Percentiles rank a stretch among this genome's conserved stretches.
These are phyloP conservation scores for Leucoraja ocellata DNA, from an alignment of 2,797 vertebrate species.

Conservation along the genomic window DNA sequence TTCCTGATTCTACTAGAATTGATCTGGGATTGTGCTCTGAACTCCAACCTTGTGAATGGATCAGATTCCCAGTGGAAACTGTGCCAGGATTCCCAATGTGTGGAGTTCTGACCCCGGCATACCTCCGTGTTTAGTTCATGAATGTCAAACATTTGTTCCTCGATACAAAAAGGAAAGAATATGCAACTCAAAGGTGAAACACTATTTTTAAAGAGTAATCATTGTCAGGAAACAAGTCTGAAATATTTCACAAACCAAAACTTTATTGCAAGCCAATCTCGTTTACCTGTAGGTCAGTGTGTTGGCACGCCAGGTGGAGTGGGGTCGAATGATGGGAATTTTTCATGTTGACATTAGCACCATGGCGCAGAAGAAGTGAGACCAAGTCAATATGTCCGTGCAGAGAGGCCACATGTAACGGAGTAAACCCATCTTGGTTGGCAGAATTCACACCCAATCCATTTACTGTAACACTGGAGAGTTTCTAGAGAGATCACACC, in stretches of 20 bases:
- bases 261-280: not conserved
- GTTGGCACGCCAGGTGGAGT: conserved; percentile 84
- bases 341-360: conserved; percentile 65
- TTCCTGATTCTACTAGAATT: too few relatives aligned
- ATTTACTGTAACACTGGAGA: conserved; percentile 57
- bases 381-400: conserved; percentile 68
- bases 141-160: not conserved
- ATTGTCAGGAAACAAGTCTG: not conserved
- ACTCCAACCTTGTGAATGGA: too few relatives aligned
- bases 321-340: conserved; percentile 67
- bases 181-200: not conserved
- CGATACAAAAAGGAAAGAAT: not conserved
- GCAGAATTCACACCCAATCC: conserved; percentile 73
- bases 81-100: not conserved
- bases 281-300: conserved; percentile 72
- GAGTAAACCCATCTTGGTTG: conserved; percentile 67
- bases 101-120: not conserved
- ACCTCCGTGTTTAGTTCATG: not conserved
- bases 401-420: conserved; percentile 76
- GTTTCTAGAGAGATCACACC: conserved; percentile 51
- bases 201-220: not conserved
- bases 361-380: conserved; percentile 67
- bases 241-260: not conserved
- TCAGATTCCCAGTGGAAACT: not conserved
- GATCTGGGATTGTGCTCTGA: too few relatives aligned